Evolutionary conservation across 2,797 vertebrate genomes (phyloP).

Genomic region (Sciurus carolinensis): DNA sequence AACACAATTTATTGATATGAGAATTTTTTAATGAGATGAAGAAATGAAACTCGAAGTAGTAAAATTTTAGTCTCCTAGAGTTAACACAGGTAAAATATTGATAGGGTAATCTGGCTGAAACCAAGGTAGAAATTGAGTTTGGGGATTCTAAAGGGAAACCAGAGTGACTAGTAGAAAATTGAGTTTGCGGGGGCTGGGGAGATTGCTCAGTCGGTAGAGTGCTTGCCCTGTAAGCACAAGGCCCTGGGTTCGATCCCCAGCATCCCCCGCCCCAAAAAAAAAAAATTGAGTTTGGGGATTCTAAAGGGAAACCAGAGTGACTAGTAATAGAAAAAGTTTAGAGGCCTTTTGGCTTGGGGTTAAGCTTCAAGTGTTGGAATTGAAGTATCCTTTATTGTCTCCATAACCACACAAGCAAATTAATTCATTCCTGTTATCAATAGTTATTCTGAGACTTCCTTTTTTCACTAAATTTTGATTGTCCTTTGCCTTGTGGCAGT

Average conservation of each 20-base stretch:
- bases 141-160: conserved; percentile 15
- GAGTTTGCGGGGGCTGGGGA: too few relatives aligned
- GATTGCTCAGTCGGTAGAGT: too few relatives aligned
- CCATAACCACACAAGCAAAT: neutral
- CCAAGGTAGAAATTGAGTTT: neutral
- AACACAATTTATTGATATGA: neutral
- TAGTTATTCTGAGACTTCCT: neutral
- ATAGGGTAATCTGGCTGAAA: neutral
- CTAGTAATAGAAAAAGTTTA: neutral
- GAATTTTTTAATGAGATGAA: conserved; percentile 24
- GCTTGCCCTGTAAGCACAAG: too few relatives aligned
- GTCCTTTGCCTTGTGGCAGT: neutral
- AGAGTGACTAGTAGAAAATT: neutral
- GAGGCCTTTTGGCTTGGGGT: conserved; percentile 21
- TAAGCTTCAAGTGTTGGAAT: neutral
- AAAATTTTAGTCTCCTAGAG: neutral
- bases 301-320: conserved; percentile 22
- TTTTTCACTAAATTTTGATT: conserved; percentile 17
- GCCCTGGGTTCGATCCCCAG: too few relatives aligned
- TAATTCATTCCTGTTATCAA: neutral
- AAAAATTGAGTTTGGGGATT: neutral
- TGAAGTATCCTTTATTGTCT: conserved; percentile 28
- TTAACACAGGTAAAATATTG: neutral
- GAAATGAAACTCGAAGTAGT: conserved; percentile 31
- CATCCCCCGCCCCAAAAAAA: too few relatives aligned